Conservation (phyloP, 2,888 invertebrate genomes). For the Nysson spinosus region DNA sequence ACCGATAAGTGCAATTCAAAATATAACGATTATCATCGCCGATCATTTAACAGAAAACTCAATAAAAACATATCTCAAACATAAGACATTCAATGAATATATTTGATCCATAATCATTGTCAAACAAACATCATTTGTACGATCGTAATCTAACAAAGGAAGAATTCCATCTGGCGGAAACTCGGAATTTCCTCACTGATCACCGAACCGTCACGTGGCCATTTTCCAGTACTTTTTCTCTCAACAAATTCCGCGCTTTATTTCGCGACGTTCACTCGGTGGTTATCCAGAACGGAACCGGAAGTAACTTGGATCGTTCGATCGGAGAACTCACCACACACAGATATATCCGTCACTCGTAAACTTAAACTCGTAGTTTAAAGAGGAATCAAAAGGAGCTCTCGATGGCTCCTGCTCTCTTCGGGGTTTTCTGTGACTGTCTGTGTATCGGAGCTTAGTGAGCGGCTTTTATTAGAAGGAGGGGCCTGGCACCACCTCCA, state of each 20-base stretch:
- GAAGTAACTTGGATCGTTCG: neutral
- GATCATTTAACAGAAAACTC: too few relatives aligned
- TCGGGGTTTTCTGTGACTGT: conserved; percentile 76
- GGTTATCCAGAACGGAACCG: neutral
- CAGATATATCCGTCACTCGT: conserved; percentile 45
- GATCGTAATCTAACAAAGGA: neutral
- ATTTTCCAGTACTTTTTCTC: neutral
- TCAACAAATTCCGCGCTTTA: neutral
- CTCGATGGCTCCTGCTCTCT: conserved; percentile 71
- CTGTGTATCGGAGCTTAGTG: conserved; percentile 75
- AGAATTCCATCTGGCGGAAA: neutral
- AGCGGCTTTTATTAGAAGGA: conserved; percentile 78
- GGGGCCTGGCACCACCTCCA: conserved; percentile 75
- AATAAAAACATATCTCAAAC: too few relatives aligned
- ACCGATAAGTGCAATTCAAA: too few relatives aligned
- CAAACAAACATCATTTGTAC: too few relatives aligned
- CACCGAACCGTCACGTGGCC: conserved; percentile 19
- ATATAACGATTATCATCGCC: too few relatives aligned
- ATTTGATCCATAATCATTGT: too few relatives aligned
- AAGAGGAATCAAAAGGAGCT: conserved; percentile 63
- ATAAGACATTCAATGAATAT: too few relatives aligned
- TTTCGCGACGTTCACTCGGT: neutral
- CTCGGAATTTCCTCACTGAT: conserved; percentile 29
- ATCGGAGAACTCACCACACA: conserved; percentile 67
- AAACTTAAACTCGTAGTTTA: conserved; percentile 39